These are phyloP conservation scores for Luperina testacea DNA, from an alignment of 2,888 invertebrate genomes.

Conservation along the genomic window DNA sequence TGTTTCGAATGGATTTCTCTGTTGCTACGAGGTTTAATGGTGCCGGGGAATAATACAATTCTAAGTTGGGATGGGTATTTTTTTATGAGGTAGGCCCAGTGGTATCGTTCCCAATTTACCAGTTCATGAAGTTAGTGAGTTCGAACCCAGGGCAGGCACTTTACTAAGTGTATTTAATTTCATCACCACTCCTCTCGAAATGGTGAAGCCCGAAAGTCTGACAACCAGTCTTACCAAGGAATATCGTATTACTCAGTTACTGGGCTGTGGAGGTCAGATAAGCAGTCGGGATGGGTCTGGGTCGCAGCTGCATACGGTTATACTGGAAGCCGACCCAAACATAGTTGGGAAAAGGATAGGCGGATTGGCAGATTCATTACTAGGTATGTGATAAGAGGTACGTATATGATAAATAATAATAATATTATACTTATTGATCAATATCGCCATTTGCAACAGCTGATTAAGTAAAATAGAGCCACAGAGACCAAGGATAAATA, in stretches of 20 bases:
- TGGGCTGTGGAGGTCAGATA: too few species aligned
- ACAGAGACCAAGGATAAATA: not conserved
- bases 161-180: not conserved
- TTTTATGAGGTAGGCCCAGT: not conserved
- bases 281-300: too few species aligned
- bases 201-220: too few species aligned
- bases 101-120: not conserved
- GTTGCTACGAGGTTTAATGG: not conserved
- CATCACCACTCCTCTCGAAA: not conserved
- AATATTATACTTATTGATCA: not conserved
- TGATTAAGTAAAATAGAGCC: not conserved
- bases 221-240: too few species aligned
- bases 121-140: not conserved
- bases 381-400: too few species aligned
- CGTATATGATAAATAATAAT: too few species aligned
- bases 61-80: not conserved
- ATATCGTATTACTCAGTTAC: too few species aligned
- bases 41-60: not conserved
- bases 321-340: too few species aligned
- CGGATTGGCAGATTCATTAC: too few species aligned
- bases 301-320: too few species aligned
- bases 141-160: too few species aligned
- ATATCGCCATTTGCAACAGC: not conserved
- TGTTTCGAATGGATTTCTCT: conserved; percentile 41
- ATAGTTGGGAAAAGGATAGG: too few species aligned